These are phyloP conservation scores for Illadopsis cleaveri DNA, from an alignment of 2,113 vertebrate species.

Conservation along the genomic window DNA sequence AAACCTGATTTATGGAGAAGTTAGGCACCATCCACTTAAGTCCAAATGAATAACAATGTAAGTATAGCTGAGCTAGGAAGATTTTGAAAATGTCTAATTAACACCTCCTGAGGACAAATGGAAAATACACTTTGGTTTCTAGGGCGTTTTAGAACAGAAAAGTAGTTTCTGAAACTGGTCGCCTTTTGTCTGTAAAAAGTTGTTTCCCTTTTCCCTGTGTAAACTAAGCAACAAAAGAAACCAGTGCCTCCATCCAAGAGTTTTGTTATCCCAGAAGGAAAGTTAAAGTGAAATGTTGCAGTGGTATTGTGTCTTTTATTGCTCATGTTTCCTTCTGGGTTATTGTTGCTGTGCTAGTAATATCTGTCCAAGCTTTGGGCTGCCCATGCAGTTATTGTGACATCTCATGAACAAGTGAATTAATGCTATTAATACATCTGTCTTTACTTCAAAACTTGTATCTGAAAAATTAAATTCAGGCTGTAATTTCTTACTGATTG, in stretches of 20 bases:
- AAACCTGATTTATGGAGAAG: constrained; percentile 2
- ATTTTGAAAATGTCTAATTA: constrained; percentile 23
- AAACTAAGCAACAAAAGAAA: not conserved
- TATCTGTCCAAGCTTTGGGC: not conserved
- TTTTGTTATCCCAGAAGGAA: not conserved
- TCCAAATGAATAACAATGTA: not conserved
- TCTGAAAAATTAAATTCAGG: not conserved
- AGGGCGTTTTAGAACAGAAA: not conserved
- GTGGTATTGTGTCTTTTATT: not conserved
- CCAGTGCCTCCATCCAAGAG: not conserved
- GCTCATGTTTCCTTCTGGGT: not conserved
- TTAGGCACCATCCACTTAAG: not conserved
- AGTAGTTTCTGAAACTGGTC: not conserved
- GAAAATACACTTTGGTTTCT: not conserved
- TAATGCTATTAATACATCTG: not conserved
- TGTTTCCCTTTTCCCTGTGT: not conserved
- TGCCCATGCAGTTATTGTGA: not conserved
- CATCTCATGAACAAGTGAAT: not conserved
- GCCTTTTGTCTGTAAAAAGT: not conserved
- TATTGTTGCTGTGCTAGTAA: not conserved
- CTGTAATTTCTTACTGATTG: not conserved
- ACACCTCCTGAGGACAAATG: not conserved
- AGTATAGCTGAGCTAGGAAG: not conserved
- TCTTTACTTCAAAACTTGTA: not conserved
- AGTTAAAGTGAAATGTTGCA: not conserved